Evolutionary conservation across 2,888 invertebrate genomes (phyloP).

Genomic region (Nycteola revayana): DNA sequence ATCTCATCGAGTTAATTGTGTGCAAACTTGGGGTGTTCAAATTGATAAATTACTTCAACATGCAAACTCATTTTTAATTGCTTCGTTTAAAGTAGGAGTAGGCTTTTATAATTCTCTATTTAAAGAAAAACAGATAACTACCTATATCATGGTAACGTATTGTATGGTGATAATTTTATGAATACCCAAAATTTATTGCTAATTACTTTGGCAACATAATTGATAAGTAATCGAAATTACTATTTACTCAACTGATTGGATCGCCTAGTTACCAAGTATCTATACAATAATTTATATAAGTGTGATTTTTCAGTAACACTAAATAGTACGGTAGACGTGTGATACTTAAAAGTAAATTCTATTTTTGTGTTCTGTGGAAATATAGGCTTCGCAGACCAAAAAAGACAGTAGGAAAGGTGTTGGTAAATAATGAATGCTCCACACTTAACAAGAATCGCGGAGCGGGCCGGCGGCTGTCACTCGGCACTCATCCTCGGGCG

Average conservation of each 20-base stretch:
- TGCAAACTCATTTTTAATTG: slow-evolving; percentile 22
- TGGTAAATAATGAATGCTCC: slow-evolving; percentile 46
- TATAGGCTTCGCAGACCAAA: slow-evolving; percentile 16
- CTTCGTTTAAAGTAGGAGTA: slow-evolving; percentile 8
- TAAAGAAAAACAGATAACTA: too few relatives aligned
- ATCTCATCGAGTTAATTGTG: slow-evolving; percentile 46
- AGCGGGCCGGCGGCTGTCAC: slow-evolving; percentile 42
- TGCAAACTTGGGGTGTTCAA: slow-evolving; percentile 30
- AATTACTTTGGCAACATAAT: too few relatives aligned
- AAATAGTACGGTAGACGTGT: slow-evolving; percentile 9
- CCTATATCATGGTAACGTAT: too few relatives aligned
- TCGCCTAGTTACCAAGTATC: too few relatives aligned
- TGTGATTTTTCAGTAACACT: slow-evolving; percentile 13
- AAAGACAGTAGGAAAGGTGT: slow-evolving; percentile 24
- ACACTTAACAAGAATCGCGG: slow-evolving; percentile 40
- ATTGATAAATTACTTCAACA: slow-evolving; percentile 26
- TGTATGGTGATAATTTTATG: too few relatives aligned
- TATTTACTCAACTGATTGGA: too few relatives aligned
- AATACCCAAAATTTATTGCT: too few relatives aligned
- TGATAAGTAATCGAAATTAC: too few relatives aligned
- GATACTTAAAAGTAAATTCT: slow-evolving; percentile 16
- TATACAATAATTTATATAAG: too few relatives aligned
- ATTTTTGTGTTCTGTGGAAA: slow-evolving; percentile 22
- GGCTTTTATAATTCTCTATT: too few relatives aligned
- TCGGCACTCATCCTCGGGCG: slow-evolving; percentile 48